Percentiles rank a stretch among this genome's conserved stretches.
Evolutionary conservation across 2,113 vertebrate genomes (phyloP).

Genomic region (Lagopus leucura): DNA sequence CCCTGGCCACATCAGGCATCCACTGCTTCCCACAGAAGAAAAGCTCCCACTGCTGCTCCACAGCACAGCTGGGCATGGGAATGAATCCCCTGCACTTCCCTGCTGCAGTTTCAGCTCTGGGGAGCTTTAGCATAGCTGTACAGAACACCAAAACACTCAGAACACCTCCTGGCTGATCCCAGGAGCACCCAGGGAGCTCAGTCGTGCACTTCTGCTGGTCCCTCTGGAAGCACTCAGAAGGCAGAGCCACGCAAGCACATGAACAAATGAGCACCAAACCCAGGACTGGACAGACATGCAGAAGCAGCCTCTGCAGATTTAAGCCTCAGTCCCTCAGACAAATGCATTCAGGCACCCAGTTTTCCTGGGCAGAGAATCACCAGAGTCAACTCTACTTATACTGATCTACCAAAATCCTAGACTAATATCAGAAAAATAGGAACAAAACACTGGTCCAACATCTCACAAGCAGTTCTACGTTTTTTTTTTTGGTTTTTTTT

Average conservation of each 20-base stretch:
- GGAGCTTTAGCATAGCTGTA: neutral
- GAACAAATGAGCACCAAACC: neutral
- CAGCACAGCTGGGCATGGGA: fast-evolving
- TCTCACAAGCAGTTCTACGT: neutral
- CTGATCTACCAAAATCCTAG: neutral
- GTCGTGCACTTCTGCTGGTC: neutral
- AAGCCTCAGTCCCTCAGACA: neutral
- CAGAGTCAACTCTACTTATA: neutral
- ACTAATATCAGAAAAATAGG: neutral
- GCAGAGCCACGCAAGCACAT: neutral
- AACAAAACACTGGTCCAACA: neutral
- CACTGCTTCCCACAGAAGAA: neutral
- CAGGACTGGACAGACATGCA: neutral
- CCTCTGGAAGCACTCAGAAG: neutral
- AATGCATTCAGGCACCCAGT: neutral
- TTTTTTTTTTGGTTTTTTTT: neutral
- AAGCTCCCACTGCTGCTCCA: neutral
- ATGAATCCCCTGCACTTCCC: neutral
- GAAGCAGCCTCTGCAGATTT: neutral
- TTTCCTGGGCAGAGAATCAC: neutral
- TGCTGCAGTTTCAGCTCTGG: neutral
- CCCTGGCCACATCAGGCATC: neutral
- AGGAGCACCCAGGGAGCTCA: neutral
- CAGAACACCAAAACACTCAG: neutral
- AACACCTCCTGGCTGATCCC: neutral